A percentile compares a stretch with the other conserved stretches of the same genome.
Evolutionary conservation across 2,888 invertebrate genomes (phyloP).

Genomic region (Esperia sulphurella): DNA sequence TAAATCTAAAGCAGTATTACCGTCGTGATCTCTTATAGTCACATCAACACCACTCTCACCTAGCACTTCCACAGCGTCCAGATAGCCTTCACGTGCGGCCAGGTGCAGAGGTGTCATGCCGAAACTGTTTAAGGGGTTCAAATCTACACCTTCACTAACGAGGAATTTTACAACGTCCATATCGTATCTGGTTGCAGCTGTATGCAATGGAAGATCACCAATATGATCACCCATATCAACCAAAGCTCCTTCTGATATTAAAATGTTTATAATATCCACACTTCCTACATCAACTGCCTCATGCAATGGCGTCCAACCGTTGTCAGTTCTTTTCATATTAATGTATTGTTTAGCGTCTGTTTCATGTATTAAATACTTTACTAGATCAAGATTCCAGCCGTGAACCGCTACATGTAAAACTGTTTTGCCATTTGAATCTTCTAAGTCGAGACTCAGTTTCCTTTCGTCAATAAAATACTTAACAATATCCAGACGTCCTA

Average conservation of each 20-base stretch:
- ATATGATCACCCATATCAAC: background rate
- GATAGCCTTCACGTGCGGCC: background rate
- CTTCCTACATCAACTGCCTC: conserved; percentile 3
- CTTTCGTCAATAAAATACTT: background rate
- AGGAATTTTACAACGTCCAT: background rate
- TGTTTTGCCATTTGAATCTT: background rate
- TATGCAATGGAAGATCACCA: background rate
- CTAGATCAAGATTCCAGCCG: conserved; percentile 4
- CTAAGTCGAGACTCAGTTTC: background rate
- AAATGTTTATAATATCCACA: background rate
- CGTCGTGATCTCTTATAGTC: background rate
- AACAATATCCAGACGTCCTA: background rate
- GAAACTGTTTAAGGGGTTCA: background rate
- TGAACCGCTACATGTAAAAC: conserved; percentile 7
- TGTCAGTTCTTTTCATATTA: conserved; percentile 3
- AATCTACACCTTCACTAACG: background rate
- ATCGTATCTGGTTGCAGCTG: background rate
- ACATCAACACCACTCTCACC: background rate
- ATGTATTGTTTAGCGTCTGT: conserved; percentile 2
- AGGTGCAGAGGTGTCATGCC: background rate
- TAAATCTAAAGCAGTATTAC: background rate
- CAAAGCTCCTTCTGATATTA: background rate
- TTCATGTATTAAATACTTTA: conserved; percentile 6
- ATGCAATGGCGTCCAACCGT: conserved; percentile 5
- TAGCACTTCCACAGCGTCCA: background rate